Conservation (phyloP, 2,888 invertebrate species). For the Philereme transversata region DNA sequence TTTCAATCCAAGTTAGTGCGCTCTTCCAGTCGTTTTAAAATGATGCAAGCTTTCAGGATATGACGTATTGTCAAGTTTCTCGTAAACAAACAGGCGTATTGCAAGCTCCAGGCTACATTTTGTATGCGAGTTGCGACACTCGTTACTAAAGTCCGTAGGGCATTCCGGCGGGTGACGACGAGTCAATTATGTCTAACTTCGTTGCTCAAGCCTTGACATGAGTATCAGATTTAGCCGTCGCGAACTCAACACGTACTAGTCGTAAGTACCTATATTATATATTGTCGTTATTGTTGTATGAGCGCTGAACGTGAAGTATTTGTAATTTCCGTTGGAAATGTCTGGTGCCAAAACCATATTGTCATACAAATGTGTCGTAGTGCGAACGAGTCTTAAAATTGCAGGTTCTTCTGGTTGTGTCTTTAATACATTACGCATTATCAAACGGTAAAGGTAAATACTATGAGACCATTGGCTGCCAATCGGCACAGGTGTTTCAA, state of each 20-base stretch:
- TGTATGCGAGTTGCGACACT: constrained; percentile 68
- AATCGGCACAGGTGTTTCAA: too few relatives aligned
- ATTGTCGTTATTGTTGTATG: too few relatives aligned
- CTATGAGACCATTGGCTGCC: too few relatives aligned
- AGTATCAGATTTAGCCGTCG: constrained; percentile 57
- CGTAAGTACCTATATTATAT: too few relatives aligned
- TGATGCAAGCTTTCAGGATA: constrained; percentile 22
- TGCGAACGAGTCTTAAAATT: too few relatives aligned
- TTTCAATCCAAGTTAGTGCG: constrained; percentile 6
- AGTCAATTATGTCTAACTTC: constrained; percentile 77
- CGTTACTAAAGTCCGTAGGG: constrained; percentile 67
- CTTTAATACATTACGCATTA: too few relatives aligned
- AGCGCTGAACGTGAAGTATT: too few relatives aligned
- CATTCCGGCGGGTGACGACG: constrained; percentile 52
- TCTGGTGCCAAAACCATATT: too few relatives aligned
- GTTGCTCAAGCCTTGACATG: constrained; percentile 64
- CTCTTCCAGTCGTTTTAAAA: constrained; percentile 17
- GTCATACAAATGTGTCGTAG: too few relatives aligned
- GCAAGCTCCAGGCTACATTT: constrained; percentile 41
- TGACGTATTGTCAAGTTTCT: constrained; percentile 30
- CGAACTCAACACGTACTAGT: constrained; percentile 40
- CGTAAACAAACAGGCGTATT: constrained; percentile 49
- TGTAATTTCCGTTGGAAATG: too few relatives aligned
- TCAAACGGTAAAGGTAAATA: too few relatives aligned
- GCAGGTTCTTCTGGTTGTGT: too few relatives aligned